A percentile compares a stretch with the other conserved stretches of the same genome.
phyloP scores from a whole-genome alignment of 2,888 invertebrate genomes.

The Drosophila prostipennis region DNA sequence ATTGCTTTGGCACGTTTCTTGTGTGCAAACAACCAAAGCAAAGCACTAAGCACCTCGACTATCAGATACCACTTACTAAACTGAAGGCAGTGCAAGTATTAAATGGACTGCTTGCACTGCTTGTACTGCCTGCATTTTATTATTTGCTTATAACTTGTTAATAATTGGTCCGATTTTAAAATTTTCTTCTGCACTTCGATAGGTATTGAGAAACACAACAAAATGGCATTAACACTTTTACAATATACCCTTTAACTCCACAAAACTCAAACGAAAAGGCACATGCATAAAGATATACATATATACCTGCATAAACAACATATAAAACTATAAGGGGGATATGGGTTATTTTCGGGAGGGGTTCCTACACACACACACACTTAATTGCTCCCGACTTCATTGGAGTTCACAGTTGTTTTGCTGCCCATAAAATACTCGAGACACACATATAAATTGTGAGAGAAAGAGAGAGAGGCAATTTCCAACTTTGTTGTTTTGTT shows the following conservation, averaged over 20 bases:
- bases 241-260: too few species aligned
- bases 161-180: too few species aligned
- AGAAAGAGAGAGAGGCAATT: constrained; percentile 33
- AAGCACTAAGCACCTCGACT: too few species aligned
- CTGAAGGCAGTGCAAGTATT: too few species aligned
- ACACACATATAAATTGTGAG: constrained; percentile 54
- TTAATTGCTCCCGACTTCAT: constrained; percentile 51
- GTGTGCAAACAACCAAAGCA: constrained; percentile 13
- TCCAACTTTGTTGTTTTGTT: constrained; percentile 8
- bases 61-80: too few species aligned
- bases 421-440: constrained; percentile 19
- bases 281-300: background rate
- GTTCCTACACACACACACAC: constrained; percentile 28
- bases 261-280: background rate
- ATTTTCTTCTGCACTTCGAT: too few species aligned
- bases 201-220: too few species aligned
- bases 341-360: constrained; percentile 7
- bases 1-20: constrained; percentile 22
- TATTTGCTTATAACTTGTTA: too few species aligned
- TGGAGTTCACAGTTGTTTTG: constrained; percentile 17
- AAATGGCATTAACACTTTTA: too few species aligned
- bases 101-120: too few species aligned
- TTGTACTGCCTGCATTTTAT: too few species aligned
- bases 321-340: background rate
- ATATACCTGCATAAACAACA: background rate